These are phyloP conservation scores for Nemurella pictetii DNA, from an alignment of 2,888 invertebrate genomes.

Conservation along the genomic window DNA sequence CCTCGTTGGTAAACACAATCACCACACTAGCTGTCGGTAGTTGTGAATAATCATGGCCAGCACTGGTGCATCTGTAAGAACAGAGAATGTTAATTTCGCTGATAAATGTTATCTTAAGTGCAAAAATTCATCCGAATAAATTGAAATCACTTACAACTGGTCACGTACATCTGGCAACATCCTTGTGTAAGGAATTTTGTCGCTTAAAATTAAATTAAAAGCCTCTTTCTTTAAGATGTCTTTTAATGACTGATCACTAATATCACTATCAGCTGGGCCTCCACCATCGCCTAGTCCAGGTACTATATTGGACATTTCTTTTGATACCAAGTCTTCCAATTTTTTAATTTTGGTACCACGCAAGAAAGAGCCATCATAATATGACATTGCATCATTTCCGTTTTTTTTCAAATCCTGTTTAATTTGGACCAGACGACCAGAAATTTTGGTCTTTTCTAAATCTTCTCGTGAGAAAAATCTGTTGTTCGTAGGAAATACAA, in stretches of 20 bases:
- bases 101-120: constrained; percentile 1
- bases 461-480: not conserved
- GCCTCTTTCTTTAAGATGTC: constrained; percentile 79
- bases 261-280: constrained; percentile 65
- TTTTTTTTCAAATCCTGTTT: not conserved
- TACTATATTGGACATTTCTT: constrained; percentile 67
- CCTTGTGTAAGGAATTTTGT: constrained; percentile 83
- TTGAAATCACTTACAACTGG: constrained; percentile 49
- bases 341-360: constrained; percentile 34
- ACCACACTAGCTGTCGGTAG: constrained; percentile 77
- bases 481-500: not conserved
- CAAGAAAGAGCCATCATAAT: constrained; percentile 11
- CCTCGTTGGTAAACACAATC: constrained; percentile 88
- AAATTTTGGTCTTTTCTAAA: not conserved
- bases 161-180: constrained; percentile 68
- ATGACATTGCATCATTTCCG: not conserved
- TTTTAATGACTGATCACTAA: constrained; percentile 64
- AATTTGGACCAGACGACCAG: not conserved
- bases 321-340: constrained; percentile 58
- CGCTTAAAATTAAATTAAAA: constrained; percentile 85
- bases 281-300: constrained; percentile 74
- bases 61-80: constrained; percentile 59
- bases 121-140: constrained; percentile 51
- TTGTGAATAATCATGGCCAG: constrained; percentile 62
- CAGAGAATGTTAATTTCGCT: not conserved